Base-by-base conservation (phyloP, 2,797 vertebrate species). In the Coregonus suidteri region DNA sequence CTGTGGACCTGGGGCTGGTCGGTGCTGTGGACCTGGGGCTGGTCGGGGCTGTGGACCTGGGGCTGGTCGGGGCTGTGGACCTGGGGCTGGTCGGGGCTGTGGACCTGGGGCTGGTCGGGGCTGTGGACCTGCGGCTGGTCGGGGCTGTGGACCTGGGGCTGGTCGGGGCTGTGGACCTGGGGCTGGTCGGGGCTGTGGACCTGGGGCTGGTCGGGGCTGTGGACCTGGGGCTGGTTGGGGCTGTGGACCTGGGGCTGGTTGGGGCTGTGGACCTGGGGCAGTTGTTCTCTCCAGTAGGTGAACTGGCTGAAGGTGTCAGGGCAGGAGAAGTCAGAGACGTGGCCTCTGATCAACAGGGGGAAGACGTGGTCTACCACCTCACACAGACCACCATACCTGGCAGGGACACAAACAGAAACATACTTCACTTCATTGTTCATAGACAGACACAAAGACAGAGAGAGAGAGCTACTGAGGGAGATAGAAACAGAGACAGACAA, bases 321-420 rank as follows among this genome's bases (percentile, higher is more conserved):
- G 86, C 93, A 93, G 62, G 94, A 92, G n/a, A 96, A 94, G 75
- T 96, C 96, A 0, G 94, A 94, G 77, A 93, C 94, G 79, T 95
- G 91, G 76, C 94, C 94, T 89, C 89, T 93, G 83, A 91, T 93
- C 74, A 98, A 86, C 84, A 96, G 77, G 0, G 98, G 98, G 86
- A 99, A 99, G 35, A 98, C 94, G 0, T 99, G 97, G 91, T 99
- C 98, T 0, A 98, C 98, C 84, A 98, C 95, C 80, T 99, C 98
- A 31, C 97, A 98, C 15, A 99, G 94, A 75, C 93, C 93, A 51
- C 94, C 95, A 0, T 96, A 99, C 64, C 98, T 99, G 88, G 74
- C 54, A 80, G 11, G 34, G 59, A 85, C 88, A 76, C 35, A 87
- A 73, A 87, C 34, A 77, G 71, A 64, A 41, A 84, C 14, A 25